Percentiles rank a stretch among this genome's conserved stretches.
phyloP scores from a whole-genome alignment of 1,140 invertebrate species.

The Chironomus striatipennis region DNA sequence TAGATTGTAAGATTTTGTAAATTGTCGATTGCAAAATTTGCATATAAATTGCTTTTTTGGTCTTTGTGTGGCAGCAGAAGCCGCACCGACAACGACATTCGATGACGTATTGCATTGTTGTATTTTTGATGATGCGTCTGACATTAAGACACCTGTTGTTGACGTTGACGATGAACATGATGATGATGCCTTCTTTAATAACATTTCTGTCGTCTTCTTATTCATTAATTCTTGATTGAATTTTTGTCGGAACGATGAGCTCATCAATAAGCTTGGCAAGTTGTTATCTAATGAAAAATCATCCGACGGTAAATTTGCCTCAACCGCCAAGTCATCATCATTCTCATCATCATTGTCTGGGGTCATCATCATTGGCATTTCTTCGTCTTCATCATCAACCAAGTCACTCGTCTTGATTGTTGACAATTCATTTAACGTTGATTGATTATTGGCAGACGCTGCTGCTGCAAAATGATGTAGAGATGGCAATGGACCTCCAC shows the following conservation, averaged over 20 bases:
- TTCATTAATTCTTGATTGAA: conserved; percentile 31
- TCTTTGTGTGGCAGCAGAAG: conserved; percentile 49
- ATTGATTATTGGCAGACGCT: conserved; percentile 28
- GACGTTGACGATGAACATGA: conserved; percentile 43
- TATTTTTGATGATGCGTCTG: conserved; percentile 27
- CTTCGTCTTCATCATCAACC: conserved; percentile 34
- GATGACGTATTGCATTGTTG: conserved; percentile 42
- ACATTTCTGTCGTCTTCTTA: conserved; percentile 36
- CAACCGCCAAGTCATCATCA: conserved; percentile 18
- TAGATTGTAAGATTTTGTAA: conserved; percentile 97
- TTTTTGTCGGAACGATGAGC: conserved; percentile 26
- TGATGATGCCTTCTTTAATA: conserved; percentile 54
- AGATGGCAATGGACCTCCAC: conserved; percentile 31
- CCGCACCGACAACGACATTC: conserved; percentile 45
- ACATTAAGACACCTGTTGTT: background rate
- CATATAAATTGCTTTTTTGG: conserved; percentile 97
- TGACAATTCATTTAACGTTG: conserved; percentile 32
- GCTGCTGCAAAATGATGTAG: conserved; percentile 30
- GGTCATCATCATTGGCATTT: conserved; percentile 30
- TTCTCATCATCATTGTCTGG: conserved; percentile 28
- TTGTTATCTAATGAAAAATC: conserved; percentile 10
- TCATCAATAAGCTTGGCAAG: conserved; percentile 25
- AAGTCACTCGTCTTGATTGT: conserved; percentile 33
- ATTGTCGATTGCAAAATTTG: conserved; percentile 93
- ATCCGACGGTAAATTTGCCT: conserved; percentile 16